Conservation (phyloP, 2,113 vertebrate species). For the Carollia perspicillata region DNA sequence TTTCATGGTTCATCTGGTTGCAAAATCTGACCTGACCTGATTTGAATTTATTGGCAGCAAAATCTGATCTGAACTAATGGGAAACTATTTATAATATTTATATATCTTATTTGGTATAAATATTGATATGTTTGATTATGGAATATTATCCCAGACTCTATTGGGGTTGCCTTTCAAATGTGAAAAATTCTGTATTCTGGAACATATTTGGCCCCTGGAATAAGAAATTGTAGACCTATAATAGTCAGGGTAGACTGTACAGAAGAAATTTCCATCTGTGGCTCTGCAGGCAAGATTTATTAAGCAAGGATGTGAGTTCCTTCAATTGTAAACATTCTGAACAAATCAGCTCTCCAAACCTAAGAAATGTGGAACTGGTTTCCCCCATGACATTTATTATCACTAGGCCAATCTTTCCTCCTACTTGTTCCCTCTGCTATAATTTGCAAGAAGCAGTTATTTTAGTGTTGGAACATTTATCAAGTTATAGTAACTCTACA, state of each 20-base stretch:
- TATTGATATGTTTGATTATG: not conserved
- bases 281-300: not conserved
- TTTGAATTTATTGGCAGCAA: slow-evolving; percentile 19
- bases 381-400: slow-evolving; percentile 39
- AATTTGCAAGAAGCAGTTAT: slow-evolving; percentile 50
- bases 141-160: not conserved
- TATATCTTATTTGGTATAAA: not conserved
- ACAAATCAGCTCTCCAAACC: slow-evolving; percentile 22
- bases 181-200: slow-evolving; percentile 5
- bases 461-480: slow-evolving; percentile 33
- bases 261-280: not conserved
- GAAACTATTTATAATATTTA: not conserved
- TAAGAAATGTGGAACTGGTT: slow-evolving; percentile 1
- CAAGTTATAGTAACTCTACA: not conserved
- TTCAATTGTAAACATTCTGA: slow-evolving; percentile 59
- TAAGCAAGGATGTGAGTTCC: not conserved
- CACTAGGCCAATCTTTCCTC: not conserved
- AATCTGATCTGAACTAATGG: not conserved
- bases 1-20: slow-evolving; percentile 16
- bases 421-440: slow-evolving; percentile 3
- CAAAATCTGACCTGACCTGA: slow-evolving; percentile 43
- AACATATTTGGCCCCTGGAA: not conserved
- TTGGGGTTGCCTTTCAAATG: not conserved
- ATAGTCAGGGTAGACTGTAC: not conserved
- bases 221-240: not conserved